Evolutionary conservation across 2,113 vertebrate species (phyloP), one percentile per base, ranked within the genome.

Genomic region (Aviceda subcristata): DNA sequence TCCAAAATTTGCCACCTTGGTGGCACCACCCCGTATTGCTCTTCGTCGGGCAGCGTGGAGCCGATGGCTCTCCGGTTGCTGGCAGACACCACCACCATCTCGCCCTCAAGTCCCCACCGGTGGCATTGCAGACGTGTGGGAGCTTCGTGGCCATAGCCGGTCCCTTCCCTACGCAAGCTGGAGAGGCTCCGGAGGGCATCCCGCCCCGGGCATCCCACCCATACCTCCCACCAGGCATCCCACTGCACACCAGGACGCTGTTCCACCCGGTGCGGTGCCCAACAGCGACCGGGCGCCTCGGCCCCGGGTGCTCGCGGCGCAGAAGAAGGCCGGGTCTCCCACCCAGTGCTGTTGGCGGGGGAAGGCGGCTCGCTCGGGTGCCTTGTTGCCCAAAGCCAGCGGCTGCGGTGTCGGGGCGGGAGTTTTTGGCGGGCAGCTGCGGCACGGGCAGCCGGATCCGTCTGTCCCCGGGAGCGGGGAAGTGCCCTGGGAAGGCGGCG

Each of bases 341-440:
- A 1, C 12, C 9, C 1, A 10, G 12, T 3, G 1, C 30, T 1
- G 5, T 1, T 34, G 2, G 6, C 1, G 4, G 13, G 66, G 30
- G 8, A 5, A 7, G 8, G 60, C 7, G 29, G 30, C 82, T 82
- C 66, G 0, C 24, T 7, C 0, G 1, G 50, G 1, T 20, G 21
- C 38, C 13, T 2, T 1, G 39, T 7, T 48, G 41, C 32, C 51
- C 69, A 56, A 17, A 22, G 2, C 15, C 69, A 9, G 51, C 0
- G 5, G 26, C 3, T 18, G 59, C 41, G 39, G 8, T 18, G 39
- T 5, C 0, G 2, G 63, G 3, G 1, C 50, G 12, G 91, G 36
- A 84, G 59, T 26, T 26, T 15, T 3, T 0, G 1, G 14, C 6
- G 43, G 12, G 1, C n/a, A 12, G 66, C 22, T 1, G 0, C 14